These are phyloP conservation scores for Homarus americanus DNA, from an alignment of 1,140 invertebrate genomes.

Conservation along the genomic window DNA sequence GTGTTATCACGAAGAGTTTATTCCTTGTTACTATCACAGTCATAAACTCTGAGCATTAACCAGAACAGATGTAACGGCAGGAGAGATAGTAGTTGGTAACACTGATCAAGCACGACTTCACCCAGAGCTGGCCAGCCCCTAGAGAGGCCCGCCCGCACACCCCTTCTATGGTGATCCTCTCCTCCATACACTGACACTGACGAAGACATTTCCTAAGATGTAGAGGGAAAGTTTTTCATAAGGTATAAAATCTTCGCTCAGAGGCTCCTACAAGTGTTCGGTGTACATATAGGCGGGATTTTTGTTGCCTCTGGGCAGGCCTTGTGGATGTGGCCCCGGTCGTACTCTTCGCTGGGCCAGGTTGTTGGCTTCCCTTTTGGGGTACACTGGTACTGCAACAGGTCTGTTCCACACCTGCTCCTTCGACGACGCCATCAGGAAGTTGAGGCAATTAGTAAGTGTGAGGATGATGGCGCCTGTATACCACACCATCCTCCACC, in stretches of 20 bases:
- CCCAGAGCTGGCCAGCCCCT: background rate
- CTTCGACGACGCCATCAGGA: conserved; percentile 71
- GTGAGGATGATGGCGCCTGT: conserved; percentile 69
- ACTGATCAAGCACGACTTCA: background rate
- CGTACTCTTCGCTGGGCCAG: conserved; percentile 43
- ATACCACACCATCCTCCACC: conserved; percentile 74
- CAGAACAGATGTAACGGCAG: background rate
- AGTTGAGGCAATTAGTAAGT: conserved; percentile 73
- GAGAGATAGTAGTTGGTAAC: background rate
- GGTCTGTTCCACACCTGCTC: conserved; percentile 74
- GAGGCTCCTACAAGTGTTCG: conserved; percentile 48
- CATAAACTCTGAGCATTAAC: background rate
- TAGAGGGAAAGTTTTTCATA: background rate
- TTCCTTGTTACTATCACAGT: background rate
- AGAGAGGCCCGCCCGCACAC: too few relatives aligned
- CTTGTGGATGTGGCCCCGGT: background rate
- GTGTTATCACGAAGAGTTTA: too few relatives aligned
- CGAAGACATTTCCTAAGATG: background rate
- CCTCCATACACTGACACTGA: background rate
- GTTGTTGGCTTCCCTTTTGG: conserved; percentile 44
- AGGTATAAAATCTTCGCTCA: background rate
- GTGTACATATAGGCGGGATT: conserved; percentile 54
- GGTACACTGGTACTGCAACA: conserved; percentile 54
- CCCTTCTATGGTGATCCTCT: too few relatives aligned
- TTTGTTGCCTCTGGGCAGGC: conserved; percentile 36